These are phyloP conservation scores for Brachypteracias leptosomus DNA, from an alignment of 2,113 vertebrate species.

Conservation along the genomic window DNA sequence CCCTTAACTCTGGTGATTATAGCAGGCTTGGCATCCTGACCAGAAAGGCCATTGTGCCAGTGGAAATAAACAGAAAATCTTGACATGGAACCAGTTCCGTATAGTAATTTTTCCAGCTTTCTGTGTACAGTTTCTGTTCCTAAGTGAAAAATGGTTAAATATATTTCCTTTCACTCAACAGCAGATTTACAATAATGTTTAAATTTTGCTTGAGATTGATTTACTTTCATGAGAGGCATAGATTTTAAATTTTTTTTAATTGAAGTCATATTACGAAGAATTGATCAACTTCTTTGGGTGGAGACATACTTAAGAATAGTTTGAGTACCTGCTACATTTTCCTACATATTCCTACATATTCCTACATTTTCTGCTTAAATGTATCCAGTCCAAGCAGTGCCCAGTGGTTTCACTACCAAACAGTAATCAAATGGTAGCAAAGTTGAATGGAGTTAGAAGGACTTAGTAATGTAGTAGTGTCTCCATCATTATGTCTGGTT, in stretches of 20 bases:
- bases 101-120: not conserved
- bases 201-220: not conserved
- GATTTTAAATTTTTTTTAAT: not conserved
- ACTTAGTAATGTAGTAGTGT: not conserved
- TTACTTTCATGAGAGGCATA: not conserved
- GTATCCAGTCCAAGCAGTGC: not conserved
- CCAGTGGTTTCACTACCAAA: not conserved
- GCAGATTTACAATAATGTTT: not conserved
- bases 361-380: not conserved
- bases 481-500: not conserved
- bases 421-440: not conserved
- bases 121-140: not conserved
- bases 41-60: not conserved
- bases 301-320: not conserved
- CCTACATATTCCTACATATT: not conserved
- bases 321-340: not conserved
- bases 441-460: not conserved
- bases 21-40: constrained; percentile 5
- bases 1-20: constrained; percentile 30
- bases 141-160: not conserved
- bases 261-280: not conserved
- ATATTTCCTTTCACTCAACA: not conserved
- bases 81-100: not conserved
- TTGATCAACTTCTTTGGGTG: not conserved
- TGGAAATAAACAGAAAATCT: not conserved